Conservation (phyloP, 1,140 invertebrate species). For the Ceratosolen fusciceps region DNA sequence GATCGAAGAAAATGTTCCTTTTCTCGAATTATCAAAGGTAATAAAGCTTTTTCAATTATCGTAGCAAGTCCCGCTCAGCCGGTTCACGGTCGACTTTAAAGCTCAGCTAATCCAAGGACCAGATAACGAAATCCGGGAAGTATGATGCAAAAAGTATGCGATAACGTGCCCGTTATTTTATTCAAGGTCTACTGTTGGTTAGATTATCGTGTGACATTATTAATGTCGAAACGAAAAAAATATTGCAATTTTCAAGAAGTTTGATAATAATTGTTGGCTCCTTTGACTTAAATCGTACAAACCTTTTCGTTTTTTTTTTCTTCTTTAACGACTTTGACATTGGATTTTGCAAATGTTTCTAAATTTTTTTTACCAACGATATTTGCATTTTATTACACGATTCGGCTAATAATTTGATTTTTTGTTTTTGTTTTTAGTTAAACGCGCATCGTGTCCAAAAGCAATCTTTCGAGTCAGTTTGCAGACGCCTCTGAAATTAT, state of each 20-base stretch:
- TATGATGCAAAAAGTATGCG: constrained; percentile 35
- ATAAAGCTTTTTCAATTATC: constrained; percentile 31
- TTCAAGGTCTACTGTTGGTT: constrained; percentile 36
- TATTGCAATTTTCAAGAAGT: neutral
- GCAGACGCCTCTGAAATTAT: too few relatives aligned
- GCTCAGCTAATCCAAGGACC: constrained; percentile 46
- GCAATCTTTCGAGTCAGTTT: too few relatives aligned
- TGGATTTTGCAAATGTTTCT: too few relatives aligned
- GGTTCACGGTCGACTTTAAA: constrained; percentile 30
- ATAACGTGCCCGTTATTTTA: constrained; percentile 34
- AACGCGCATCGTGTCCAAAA: too few relatives aligned
- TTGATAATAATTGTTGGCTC: neutral
- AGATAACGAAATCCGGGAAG: constrained; percentile 48
- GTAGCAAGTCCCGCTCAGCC: neutral
- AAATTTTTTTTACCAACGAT: too few relatives aligned
- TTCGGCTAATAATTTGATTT: too few relatives aligned
- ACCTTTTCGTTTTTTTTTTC: too few relatives aligned
- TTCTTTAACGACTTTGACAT: neutral
- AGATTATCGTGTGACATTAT: constrained; percentile 18
- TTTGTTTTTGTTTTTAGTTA: too few relatives aligned
- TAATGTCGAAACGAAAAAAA: constrained; percentile 22
- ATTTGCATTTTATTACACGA: too few relatives aligned
- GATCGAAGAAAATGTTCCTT: neutral
- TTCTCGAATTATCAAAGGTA: constrained; percentile 8
- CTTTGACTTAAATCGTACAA: too few relatives aligned